Evolutionary conservation across 2,888 invertebrate genomes (phyloP).

Genomic region (Terebella lapidaria): DNA sequence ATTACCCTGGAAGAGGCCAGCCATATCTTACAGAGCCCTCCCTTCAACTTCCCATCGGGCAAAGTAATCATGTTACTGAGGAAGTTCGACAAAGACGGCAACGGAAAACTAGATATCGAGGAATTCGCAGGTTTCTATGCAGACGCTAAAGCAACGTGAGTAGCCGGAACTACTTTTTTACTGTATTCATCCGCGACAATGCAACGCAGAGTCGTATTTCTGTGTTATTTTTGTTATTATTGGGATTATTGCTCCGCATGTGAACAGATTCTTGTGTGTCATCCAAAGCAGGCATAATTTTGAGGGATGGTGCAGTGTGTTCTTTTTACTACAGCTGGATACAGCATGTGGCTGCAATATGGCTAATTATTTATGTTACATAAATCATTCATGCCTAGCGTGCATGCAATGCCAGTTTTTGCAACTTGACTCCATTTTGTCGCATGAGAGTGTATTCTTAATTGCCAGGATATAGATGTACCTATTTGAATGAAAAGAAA

Average conservation of each 20-base stretch:
- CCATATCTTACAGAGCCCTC: constrained; percentile 21
- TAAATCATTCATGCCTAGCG: no score
- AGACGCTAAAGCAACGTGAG: constrained; percentile 27
- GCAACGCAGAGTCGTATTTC: not conserved
- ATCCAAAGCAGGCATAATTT: no score
- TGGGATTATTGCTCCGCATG: not conserved
- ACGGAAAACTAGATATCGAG: constrained; percentile 25
- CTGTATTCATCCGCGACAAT: not conserved
- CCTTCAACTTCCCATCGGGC: constrained; percentile 25
- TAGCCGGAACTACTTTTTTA: constrained; percentile 1
- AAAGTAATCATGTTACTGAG: constrained; percentile 24
- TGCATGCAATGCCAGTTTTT: no score
- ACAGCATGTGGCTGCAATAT: no score
- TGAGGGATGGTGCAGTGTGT: no score
- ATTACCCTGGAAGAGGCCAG: constrained; percentile 26
- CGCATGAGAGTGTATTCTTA: no score
- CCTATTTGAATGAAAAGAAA: no score
- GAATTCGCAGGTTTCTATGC: constrained; percentile 28
- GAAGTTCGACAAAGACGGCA: constrained; percentile 24
- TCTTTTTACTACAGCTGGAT: no score
- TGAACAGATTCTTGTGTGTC: no score
- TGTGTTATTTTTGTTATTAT: not conserved
- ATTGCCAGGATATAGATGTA: no score
- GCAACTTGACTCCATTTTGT: no score
- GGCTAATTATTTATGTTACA: no score